Base-by-base conservation (phyloP, 2,113 vertebrate species). In the Ailurus styani region DNA sequence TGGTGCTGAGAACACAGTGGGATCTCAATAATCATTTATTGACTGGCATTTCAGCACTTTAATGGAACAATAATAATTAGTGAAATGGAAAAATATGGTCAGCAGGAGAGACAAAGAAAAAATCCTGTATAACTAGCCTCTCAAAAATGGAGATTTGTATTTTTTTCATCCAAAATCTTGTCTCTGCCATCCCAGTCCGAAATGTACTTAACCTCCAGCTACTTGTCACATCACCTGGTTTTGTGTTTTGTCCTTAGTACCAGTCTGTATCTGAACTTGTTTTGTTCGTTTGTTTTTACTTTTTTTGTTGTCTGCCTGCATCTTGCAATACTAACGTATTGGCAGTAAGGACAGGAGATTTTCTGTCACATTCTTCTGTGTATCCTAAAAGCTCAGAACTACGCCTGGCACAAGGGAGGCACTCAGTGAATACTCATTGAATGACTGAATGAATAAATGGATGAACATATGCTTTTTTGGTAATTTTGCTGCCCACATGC, bases 71-170 rank as follows among this genome's bases (percentile, higher is more conserved):
- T 91, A 57, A 77, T 89, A 91, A 90, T 82, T 92, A 95, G 84
- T 72, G 93, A 95, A 96, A 93, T 96, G 87, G 42, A 27, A 82
- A 92, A 87, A 68, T 91, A 86, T 70, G 57, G 90, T 81, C 81
- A 96, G 52, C 62, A 37, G n/a, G 64, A 90, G 42, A 91, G 23
- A 90, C 34, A 66, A 83, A 78, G 62, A 25, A 72, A 68, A 82
- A 17, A 2, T 27, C 40, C 20, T 31, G 2, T 50, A 23, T 27
- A 87, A 77, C 37, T 70, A 90, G 52, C 68, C 47, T 45, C 55
- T 72, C 34, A 29, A 14, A 62, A 50, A 55, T 17, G 70, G 50
- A 97, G 42, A 34, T 82, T n/a, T 96, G 1, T 25, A 23, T 70
- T 90, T 96, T 62, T 89, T 86, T 34, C 11, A 9, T 64, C 13